Percentiles rank a stretch among this genome's conserved stretches.
These are phyloP conservation scores for Hydrochoerus hydrochaeris DNA, from an alignment of 2,113 vertebrate genomes.

Conservation along the genomic window DNA sequence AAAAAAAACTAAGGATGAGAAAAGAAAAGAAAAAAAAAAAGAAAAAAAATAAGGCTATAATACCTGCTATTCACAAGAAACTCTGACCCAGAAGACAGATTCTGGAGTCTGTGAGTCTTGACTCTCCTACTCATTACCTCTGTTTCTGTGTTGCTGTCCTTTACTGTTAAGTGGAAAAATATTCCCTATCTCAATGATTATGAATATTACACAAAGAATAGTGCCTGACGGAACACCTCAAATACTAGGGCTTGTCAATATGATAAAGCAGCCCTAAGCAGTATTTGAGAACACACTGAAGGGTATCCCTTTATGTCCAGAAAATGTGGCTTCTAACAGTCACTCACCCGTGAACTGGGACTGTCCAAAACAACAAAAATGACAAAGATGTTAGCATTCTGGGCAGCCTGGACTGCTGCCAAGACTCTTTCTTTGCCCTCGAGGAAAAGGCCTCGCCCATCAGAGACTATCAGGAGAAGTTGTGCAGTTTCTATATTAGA, in stretches of 20 bases:
- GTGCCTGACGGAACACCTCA: neutral
- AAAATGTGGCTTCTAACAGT: neutral
- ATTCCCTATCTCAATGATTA: neutral
- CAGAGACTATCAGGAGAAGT: constrained; percentile 96
- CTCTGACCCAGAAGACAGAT: neutral
- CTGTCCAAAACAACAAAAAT: constrained; percentile 98
- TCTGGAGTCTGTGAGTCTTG: neutral
- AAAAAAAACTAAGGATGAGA: too few relatives aligned
- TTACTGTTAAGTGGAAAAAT: neutral
- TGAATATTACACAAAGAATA: neutral
- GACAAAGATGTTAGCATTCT: constrained; percentile 93
- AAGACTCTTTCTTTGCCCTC: constrained; percentile 97
- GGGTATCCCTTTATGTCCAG: neutral
- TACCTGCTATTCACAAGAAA: neutral
- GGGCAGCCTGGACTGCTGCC: constrained; percentile 91
- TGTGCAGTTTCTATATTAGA: constrained; percentile 91
- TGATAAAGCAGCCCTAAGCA: neutral
- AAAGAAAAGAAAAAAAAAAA: too few relatives aligned
- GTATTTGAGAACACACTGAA: neutral
- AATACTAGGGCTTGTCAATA: neutral
- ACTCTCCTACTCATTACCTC: neutral
- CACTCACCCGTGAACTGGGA: constrained; percentile 95
- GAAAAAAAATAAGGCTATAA: too few relatives aligned
- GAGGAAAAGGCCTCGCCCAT: constrained; percentile 96
- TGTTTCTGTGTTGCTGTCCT: neutral